These are phyloP conservation scores for Loxodonta africana DNA, from an alignment of 2,113 vertebrate species.

Conservation along the genomic window DNA sequence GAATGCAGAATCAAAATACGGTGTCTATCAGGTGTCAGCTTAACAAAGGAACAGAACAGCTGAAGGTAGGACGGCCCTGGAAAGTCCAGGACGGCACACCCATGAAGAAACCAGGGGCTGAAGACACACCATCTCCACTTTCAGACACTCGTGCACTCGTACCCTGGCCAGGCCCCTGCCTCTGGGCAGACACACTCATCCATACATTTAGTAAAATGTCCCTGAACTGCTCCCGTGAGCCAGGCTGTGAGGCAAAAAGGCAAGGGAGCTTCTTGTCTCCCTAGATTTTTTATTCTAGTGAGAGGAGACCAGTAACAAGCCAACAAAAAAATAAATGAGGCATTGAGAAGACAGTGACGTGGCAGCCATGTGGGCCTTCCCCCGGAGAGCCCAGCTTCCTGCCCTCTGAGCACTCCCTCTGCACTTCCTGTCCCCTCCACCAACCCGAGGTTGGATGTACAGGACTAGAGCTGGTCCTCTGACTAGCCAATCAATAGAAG, in stretches of 20 bases:
- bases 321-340: too few relatives aligned
- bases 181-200: not conserved
- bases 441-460: fast-evolving
- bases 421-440: not conserved
- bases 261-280: not conserved
- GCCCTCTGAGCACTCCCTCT: too few relatives aligned
- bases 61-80: fast-evolving
- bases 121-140: fast-evolving
- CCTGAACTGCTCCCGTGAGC: fast-evolving
- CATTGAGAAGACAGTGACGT: not conserved
- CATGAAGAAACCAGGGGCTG: not conserved
- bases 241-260: fast-evolving
- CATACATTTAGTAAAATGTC: not conserved
- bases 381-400: not conserved
- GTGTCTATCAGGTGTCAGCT: not conserved
- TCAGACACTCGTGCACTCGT: not conserved
- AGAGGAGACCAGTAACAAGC: not conserved
- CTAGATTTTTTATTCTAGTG: not conserved
- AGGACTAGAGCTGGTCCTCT: not conserved
- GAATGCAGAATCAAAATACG: not conserved
- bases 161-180: too few relatives aligned
- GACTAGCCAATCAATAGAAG: not conserved
- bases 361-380: not conserved
- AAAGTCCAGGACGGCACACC: not conserved
- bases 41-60: not conserved